Evolutionary conservation across 2,113 vertebrate genomes (phyloP).

Genomic region (Indicator maculatus): DNA sequence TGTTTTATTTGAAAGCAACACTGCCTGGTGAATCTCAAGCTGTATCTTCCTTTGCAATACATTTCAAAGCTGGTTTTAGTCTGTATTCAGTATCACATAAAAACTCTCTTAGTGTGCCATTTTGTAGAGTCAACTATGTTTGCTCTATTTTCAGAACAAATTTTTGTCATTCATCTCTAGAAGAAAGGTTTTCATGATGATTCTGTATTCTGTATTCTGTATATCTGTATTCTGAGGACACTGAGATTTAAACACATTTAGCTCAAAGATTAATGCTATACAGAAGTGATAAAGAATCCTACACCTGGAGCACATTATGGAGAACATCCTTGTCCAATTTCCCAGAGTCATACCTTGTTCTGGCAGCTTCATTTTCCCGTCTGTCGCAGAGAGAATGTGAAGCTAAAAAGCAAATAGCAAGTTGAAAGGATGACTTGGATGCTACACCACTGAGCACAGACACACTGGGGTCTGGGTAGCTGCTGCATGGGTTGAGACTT

Average conservation of each 20-base stretch:
- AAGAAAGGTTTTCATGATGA: not conserved
- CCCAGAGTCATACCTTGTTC: not conserved
- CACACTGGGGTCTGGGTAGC: accelerated
- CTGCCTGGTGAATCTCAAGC: not conserved
- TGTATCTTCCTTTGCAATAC: not conserved
- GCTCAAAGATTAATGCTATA: not conserved
- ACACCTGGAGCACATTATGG: not conserved
- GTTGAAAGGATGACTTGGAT: not conserved
- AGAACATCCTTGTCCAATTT: not conserved
- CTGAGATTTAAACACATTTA: accelerated
- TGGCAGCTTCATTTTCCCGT: not conserved
- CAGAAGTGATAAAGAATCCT: not conserved
- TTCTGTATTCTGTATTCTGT: not conserved
- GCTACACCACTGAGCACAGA: not conserved
- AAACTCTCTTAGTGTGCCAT: not conserved
- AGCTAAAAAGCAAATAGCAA: not conserved
- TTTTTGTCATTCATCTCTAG: not conserved
- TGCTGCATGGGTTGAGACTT: not conserved
- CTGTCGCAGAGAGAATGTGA: not conserved
- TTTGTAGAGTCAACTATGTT: not conserved
- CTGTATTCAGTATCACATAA: not conserved
- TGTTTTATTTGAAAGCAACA: not conserved
- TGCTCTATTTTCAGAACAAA: not conserved
- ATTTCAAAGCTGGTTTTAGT: not conserved
- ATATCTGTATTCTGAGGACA: not conserved